Base-by-base conservation (phyloP, 2,888 invertebrate species). In the Dynastes tityus region DNA sequence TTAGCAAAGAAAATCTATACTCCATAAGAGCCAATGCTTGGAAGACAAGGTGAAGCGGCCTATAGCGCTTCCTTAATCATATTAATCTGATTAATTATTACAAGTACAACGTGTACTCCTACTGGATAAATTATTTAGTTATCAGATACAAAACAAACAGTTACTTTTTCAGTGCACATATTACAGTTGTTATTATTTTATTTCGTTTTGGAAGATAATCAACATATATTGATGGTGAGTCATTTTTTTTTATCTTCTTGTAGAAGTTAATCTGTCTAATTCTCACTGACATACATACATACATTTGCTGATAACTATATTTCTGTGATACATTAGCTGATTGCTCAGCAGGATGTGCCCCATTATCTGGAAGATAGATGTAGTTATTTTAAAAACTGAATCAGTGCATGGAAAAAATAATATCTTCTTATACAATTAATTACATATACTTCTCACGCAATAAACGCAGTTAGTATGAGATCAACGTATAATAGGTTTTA, bases 261-360 rank as follows among this genome's bases (percentile, higher is more conserved):
- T 32, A 51, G 49, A 32, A 68, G 68, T 16, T 68, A 68, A 49
- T 51, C 68, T 68, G 27, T 51, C 2, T 51, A 45, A 68, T 49
- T 68, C 68, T 49, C 49, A 51, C 29, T 68, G 68, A 51, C 68
- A 29, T 53, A 67, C 65, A 29, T 53, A 67, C 65, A 45, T 40
- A 22, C 22, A 58, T 67, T 67, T n/a, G 13, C 13, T 51, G 29
- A 68, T 51, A 68, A 51, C 27, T 45, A 40, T 65, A 22, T 16
- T 11, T 32, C 22, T 63, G 22, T 68, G 51, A 51, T 68, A 68
- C 27, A 68, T 61, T 74, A 49, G 49, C 45, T 11, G 73, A 74
- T 74, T 74, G 40, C 9, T 40, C 22, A 74, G 49, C 73, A 74
- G 73, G 73, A 74, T 74, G 73, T 74, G 8, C 63, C 32, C 22